Base-by-base conservation (phyloP, 2,888 invertebrate genomes). In the Alloscopus bannaensis region DNA sequence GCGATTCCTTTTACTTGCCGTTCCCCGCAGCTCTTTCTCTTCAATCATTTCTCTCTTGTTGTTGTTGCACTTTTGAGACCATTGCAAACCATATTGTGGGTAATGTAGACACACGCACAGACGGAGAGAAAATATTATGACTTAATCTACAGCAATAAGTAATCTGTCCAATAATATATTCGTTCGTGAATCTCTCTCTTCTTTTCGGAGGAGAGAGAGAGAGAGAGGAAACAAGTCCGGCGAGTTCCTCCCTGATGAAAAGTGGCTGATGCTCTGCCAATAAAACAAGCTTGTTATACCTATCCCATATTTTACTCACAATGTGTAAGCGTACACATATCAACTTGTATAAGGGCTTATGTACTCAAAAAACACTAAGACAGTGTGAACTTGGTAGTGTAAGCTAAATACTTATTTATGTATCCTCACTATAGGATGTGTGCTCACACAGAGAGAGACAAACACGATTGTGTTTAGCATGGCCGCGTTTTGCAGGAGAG, bases 91-190 rank as follows among this genome's bases (percentile, higher is more conserved):
- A 73, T n/a, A n/a, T 57, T 72, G 64, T 64, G 73, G 75, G 16
- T 68, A 76, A 76, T 73, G 73, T 76, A 76, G 75, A 76, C 75
- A 76, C 75, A 76, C 75, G 75, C 68, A 76, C 75, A 66, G 65
- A 66, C 60, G 18, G 28, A 76, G 72, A 72, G 72, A 76, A 76
- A 76, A 76, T 76, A 76, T 76, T 76, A 76, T 76, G 75, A 76
- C 75, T 76, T 76, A 76, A 76, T 76, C 75, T 76, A 76, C 75
- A 76, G 75, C 75, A 76, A 76, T 76, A 76, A 76, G 68, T 76
- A 76, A 76, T 76, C 75, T 76, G 75, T 76, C 75, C 75, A 76
- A 76, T 76, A 76, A 76, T 76, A 68, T 76, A 76, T 76, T 73
- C 73, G 73, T 73, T 73, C 75, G 68, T 76, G 75, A 76, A 76